Evolutionary conservation across 2,113 vertebrate species (phyloP).

Genomic region (Xyrauchen texanus): DNA sequence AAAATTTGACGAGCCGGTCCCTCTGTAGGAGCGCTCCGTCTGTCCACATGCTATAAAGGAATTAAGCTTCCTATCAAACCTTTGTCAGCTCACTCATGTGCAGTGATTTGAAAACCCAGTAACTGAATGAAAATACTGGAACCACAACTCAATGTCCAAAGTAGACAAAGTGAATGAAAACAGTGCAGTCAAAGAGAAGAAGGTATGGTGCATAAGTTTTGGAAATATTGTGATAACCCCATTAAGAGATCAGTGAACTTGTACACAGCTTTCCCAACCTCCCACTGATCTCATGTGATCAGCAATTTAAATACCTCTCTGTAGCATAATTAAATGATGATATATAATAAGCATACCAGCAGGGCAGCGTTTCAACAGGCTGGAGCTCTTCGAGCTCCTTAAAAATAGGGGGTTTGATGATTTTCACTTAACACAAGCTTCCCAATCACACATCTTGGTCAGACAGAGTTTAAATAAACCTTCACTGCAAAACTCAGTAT

Average conservation of each 20-base stretch:
- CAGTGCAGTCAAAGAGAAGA: neutral
- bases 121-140: conserved; percentile 59
- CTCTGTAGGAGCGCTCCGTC: conserved; percentile 82
- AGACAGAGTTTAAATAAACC: too few species aligned
- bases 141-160: conserved; percentile 63
- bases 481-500: too few species aligned
- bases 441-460: too few species aligned
- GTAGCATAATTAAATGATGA: neutral
- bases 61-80: conserved; percentile 85
- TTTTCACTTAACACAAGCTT: too few species aligned
- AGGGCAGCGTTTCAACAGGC: neutral
- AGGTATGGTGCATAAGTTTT: neutral
- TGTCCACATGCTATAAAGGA: conserved; percentile 70
- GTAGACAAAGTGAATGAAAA: conserved; percentile 15
- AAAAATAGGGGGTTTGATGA: too few species aligned
- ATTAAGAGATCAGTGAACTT: conserved; percentile 14
- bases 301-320: neutral
- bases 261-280: neutral
- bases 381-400: too few species aligned
- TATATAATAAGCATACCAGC: neutral
- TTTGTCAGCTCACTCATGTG: conserved; percentile 83
- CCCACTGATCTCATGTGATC: conserved; percentile 19
- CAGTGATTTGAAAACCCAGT: conserved; percentile 83
- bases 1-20: conserved; percentile 93
- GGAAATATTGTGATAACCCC: conserved; percentile 3